Evolutionary conservation across 2,113 vertebrate genomes (phyloP).

Genomic region (Lontra canadensis): DNA sequence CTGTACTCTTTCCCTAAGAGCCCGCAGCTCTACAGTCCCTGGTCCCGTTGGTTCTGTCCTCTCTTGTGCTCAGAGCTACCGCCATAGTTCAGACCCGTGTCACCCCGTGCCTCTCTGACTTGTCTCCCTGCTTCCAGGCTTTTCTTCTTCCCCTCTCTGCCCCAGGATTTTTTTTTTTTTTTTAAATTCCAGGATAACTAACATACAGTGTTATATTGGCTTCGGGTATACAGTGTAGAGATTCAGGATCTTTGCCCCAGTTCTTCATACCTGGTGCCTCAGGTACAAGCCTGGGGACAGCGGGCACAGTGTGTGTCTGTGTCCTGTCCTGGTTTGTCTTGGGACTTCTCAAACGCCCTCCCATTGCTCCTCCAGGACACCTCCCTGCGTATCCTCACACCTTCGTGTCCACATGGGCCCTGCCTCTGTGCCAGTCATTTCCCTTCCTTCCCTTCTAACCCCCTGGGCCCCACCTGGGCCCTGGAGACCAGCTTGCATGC

Average conservation of each 20-base stretch:
- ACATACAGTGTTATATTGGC: background rate
- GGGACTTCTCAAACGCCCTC: too few relatives aligned
- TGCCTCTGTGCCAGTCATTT: too few relatives aligned
- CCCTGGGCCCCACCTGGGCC: background rate
- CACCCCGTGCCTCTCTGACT: background rate
- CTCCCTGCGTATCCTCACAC: too few relatives aligned
- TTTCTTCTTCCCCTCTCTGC: background rate
- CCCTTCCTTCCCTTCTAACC: background rate
- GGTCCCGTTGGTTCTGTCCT: background rate
- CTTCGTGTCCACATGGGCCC: background rate
- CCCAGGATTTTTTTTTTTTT: background rate
- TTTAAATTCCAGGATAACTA: background rate
- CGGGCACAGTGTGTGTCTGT: background rate
- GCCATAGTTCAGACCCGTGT: background rate
- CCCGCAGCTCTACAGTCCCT: background rate
- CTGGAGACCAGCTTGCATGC: fast-evolving
- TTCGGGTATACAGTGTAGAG: background rate
- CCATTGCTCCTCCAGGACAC: background rate
- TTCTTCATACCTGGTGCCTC: background rate
- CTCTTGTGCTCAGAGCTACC: background rate
- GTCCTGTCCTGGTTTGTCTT: background rate
- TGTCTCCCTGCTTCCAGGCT: background rate
- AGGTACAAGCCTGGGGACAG: background rate
- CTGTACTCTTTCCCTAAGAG: fast-evolving
- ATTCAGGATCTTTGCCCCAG: background rate